A percentile compares a stretch with the other conserved stretches of the same genome.
These are phyloP conservation scores for Malthinus seriepunctatus DNA, from an alignment of 2,888 invertebrate genomes.

Conservation along the genomic window DNA sequence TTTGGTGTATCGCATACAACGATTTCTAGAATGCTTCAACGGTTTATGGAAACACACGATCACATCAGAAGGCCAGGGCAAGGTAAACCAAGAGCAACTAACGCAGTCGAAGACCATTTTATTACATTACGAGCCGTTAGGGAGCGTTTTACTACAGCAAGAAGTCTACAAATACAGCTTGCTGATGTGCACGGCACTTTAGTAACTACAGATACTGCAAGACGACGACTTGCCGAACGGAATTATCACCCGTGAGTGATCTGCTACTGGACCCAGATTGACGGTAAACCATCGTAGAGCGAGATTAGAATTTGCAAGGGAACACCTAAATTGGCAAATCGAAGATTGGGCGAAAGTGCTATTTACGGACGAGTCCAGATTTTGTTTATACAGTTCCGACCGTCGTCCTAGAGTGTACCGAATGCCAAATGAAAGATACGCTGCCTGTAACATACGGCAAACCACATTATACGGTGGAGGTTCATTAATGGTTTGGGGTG, in stretches of 20 bases:
- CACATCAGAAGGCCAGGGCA: too few relatives aligned
- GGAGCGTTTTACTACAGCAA: conserved; percentile 1
- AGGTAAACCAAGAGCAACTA: too few relatives aligned
- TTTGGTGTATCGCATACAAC: not conserved
- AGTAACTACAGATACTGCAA: not conserved
- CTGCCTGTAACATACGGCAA: not conserved
- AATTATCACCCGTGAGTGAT: too few relatives aligned
- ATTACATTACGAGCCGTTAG: not conserved
- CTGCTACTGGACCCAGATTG: too few relatives aligned
- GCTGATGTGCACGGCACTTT: not conserved
- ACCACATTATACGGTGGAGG: not conserved
- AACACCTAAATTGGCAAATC: too few relatives aligned
- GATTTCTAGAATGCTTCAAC: not conserved
- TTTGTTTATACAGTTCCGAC: not conserved
- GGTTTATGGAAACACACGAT: not conserved
- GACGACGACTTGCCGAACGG: not conserved
- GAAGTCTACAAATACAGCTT: not conserved
- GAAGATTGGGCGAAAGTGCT: not conserved
- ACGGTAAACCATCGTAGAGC: too few relatives aligned
- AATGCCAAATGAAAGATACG: not conserved
- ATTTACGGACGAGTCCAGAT: not conserved
- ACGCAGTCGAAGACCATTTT: too few relatives aligned
- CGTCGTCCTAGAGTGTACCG: not conserved
- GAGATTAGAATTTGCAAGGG: too few relatives aligned
- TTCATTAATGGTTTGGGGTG: not conserved